phyloP scores from a whole-genome alignment of 1,140 invertebrate genomes.

The Nymphalis io region DNA sequence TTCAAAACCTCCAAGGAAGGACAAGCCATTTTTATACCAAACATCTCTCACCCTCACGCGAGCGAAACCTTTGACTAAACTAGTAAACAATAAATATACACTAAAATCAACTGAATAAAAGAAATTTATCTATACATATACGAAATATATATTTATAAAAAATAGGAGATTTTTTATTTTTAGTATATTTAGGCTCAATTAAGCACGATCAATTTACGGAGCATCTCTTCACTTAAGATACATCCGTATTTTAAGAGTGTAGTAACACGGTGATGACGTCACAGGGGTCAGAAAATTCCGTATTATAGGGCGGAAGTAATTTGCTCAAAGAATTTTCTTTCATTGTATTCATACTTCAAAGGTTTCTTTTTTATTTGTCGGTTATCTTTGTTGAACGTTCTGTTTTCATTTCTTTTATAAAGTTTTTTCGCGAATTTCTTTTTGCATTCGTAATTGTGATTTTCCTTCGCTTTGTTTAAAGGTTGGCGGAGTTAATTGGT shows the following conservation, averaged over 20 bases:
- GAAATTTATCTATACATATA: too few relatives aligned
- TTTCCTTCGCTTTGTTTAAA: slow-evolving; percentile 8
- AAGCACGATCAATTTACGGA: slow-evolving; percentile 6
- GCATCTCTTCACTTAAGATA: slow-evolving; percentile 15
- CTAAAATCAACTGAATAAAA: too few relatives aligned
- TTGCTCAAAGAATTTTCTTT: slow-evolving; percentile 28
- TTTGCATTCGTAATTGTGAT: slow-evolving; percentile 2
- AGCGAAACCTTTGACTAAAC: too few relatives aligned
- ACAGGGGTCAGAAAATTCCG: slow-evolving; percentile 13
- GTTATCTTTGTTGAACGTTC: slow-evolving; percentile 14
- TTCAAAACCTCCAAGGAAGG: too few relatives aligned
- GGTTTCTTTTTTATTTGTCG: slow-evolving; percentile 15
- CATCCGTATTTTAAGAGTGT: slow-evolving; percentile 15
- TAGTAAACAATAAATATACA: too few relatives aligned
- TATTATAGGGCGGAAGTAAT: slow-evolving; percentile 28
- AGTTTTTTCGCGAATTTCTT: not conserved
- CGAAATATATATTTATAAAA: not conserved
- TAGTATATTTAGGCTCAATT: not conserved
- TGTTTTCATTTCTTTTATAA: slow-evolving; percentile 13
- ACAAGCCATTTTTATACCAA: too few relatives aligned
- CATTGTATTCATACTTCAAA: slow-evolving; percentile 30
- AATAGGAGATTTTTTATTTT: not conserved
- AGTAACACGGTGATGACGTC: slow-evolving; percentile 23
- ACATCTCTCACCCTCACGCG: too few relatives aligned
- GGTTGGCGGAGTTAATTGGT: not conserved